Evolutionary conservation across 2,888 invertebrate genomes (phyloP), one percentile per base, ranked within the genome.

Genomic region (Netelia melanura): DNA sequence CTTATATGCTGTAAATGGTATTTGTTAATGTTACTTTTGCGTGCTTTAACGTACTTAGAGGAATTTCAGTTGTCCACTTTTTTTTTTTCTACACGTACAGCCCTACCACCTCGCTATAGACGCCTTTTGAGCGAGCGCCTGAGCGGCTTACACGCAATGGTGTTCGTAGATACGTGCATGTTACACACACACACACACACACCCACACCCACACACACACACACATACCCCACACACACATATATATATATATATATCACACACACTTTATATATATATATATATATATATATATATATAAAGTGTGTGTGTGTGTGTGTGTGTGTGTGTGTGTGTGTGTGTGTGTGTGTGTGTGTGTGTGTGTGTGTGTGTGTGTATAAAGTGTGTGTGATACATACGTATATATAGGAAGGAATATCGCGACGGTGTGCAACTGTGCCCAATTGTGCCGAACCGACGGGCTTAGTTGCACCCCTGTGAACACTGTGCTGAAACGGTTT

Each of bases 401-500:
- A 30, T 5, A 23, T 54, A 64, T 75, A 62, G 58, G 21, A n/a
- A 61, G 67, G 83, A 52, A 78, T 83, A 78, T 78, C 77, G 72
- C 54, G 77, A 72, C 77, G 83, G 68, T 83, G 78, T 77, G 78
- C 83, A 78, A 83, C 83, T 78, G 77, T 78, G 77, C 77, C 78
- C 83, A 74, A 83, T 78, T 78, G 83, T 78, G 72, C 77, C 83
- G 78, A 78, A 83, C 67, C 72, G 83, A 68, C 83, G 78, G 72
- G 72, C 82, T 72, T 65, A 72, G 79, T 80, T 72, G 79, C 79
- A 80, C 79, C 79, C 78, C 72, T 80, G 79, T 72, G 79, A 80
- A 72, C 79, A 65, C 71, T 80, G 30, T 30, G 79, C 72, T 56
- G 64, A 58, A 82, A 77, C 82, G 71, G 56, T 70, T 30, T 30